phyloP scores from a whole-genome alignment of 53 echinoderm and acorn worm genomes.

The Antedon mediterranea region DNA sequence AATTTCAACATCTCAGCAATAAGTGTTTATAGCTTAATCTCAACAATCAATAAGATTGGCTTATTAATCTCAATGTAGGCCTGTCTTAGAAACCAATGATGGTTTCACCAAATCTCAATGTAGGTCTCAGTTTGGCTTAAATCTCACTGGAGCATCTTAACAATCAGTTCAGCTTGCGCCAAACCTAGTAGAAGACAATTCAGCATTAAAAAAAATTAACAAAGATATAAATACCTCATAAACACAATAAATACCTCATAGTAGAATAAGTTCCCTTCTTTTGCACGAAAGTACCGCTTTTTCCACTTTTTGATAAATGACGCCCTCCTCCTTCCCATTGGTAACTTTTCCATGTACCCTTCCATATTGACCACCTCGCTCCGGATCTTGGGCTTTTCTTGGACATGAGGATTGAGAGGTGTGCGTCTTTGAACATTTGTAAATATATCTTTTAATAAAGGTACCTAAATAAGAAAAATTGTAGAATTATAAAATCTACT shows the following conservation, averaged over 20 bases:
- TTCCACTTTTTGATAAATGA: slow-evolving; percentile 99
- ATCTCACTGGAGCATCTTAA: too few species aligned
- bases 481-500: not conserved
- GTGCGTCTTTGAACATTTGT: slow-evolving; percentile 50
- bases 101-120: too few species aligned
- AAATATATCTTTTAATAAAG: slow-evolving; percentile 58
- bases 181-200: too few species aligned
- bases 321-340: slow-evolving; percentile 75
- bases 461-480: slow-evolving; percentile 26
- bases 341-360: slow-evolving; percentile 98
- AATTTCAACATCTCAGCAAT: too few species aligned
- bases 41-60: too few species aligned
- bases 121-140: too few species aligned
- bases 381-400: slow-evolving; percentile 26
- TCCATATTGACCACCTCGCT: slow-evolving; percentile 92
- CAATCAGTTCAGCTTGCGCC: too few species aligned
- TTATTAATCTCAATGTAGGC: too few species aligned
- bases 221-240: too few species aligned
- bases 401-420: slow-evolving; percentile 4
- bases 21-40: too few species aligned
- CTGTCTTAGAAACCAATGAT: too few species aligned
- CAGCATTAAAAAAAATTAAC: too few species aligned
- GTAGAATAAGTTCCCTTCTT: slow-evolving; percentile 90
- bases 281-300: slow-evolving; percentile 92
- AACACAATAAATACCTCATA: slow-evolving; percentile 46